Conservation (phyloP, 2,888 invertebrate genomes). For the Auanema sp. region DNA sequence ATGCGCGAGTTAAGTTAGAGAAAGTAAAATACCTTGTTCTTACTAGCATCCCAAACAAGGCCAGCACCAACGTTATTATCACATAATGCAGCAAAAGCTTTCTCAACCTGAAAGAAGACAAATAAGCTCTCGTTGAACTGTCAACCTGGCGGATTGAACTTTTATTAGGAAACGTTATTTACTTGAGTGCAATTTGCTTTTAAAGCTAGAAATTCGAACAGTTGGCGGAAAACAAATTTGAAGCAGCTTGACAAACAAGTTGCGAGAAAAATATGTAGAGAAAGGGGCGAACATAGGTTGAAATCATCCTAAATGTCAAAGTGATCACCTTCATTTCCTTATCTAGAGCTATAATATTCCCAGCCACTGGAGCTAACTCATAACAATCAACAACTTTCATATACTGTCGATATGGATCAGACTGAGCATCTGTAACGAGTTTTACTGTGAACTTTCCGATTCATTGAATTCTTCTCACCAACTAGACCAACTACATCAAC, state of each 20-base stretch:
- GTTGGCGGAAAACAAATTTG: not conserved
- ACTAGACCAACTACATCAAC: conserved; percentile 50
- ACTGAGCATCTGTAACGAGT: conserved; percentile 31
- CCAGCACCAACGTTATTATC: conserved; percentile 35
- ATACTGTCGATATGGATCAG: conserved; percentile 50
- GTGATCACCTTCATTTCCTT: conserved; percentile 19
- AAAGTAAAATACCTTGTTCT: conserved; percentile 14
- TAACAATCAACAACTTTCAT: conserved; percentile 46
- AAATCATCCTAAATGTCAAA: not conserved
- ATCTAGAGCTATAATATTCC: conserved; percentile 37
- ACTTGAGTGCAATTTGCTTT: not conserved
- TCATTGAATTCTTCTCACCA: conserved; percentile 28
- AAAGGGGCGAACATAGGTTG: not conserved
- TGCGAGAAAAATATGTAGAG: not conserved
- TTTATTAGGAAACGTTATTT: not conserved
- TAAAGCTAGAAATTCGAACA: not conserved
- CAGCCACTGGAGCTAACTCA: conserved; percentile 38
- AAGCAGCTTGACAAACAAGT: not conserved
- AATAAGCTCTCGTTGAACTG: no score
- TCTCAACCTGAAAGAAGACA: conserved; percentile 20
- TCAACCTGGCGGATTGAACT: no score
- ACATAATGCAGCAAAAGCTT: conserved; percentile 35
- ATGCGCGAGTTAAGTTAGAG: no score
- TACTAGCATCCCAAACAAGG: conserved; percentile 38
- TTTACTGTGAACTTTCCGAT: not conserved